phyloP scores from a whole-genome alignment of 2,113 vertebrate genomes.

The Nibea albiflora region DNA sequence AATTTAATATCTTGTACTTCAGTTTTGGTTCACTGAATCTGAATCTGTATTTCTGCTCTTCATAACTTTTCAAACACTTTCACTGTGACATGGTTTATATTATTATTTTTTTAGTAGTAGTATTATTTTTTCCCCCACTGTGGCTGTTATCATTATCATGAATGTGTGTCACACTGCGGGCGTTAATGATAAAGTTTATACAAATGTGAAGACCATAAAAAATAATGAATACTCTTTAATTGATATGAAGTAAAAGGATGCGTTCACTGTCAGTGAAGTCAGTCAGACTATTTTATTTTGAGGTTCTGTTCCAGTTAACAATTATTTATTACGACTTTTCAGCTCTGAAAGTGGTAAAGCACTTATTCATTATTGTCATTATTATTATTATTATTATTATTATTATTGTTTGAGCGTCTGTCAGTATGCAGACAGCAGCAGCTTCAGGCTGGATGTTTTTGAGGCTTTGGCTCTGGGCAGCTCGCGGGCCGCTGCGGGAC shows the following conservation, averaged over 20 bases:
- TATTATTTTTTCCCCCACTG: too few species aligned
- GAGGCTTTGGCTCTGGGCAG: conserved; percentile 37
- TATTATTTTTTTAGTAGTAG: too few species aligned
- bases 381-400: not conserved
- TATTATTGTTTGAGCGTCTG: not conserved
- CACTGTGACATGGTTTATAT: too few species aligned
- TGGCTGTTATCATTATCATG: not conserved
- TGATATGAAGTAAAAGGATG: not conserved
- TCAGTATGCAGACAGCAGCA: not conserved
- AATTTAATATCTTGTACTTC: not conserved
- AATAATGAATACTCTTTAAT: not conserved
- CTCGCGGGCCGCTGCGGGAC: conserved; percentile 55
- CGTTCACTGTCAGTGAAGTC: too few species aligned
- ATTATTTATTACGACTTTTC: not conserved
- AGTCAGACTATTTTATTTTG: too few species aligned
- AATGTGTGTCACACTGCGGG: not conserved
- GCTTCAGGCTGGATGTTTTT: not conserved
- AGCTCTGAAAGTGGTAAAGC: not conserved
- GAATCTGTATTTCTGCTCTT: not conserved
- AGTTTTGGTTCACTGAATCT: not conserved
- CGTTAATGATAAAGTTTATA: too few species aligned
- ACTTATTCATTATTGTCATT: not conserved
- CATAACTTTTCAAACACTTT: not conserved
- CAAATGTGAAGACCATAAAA: not conserved
- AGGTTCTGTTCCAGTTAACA: not conserved